A percentile compares a stretch with the other conserved stretches of the same genome.
These are phyloP conservation scores for Sphaerophoria rueppellii DNA, from an alignment of 2,888 invertebrate species.

Conservation along the genomic window DNA sequence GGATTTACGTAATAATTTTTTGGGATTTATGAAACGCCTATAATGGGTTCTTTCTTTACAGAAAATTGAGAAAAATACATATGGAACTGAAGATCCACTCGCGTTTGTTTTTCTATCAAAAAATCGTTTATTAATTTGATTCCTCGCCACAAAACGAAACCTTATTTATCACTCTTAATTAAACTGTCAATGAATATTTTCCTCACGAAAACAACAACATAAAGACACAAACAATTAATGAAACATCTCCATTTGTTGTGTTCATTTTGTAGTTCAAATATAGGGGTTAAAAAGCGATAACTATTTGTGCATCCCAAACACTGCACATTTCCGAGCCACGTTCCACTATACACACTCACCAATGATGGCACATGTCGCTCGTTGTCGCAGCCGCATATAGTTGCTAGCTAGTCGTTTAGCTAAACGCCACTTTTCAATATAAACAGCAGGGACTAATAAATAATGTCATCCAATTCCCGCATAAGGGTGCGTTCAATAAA, in stretches of 20 bases:
- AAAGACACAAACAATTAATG: conserved; percentile 58
- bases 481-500: conserved; percentile 59
- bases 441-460: conserved; percentile 40
- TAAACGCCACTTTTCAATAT: conserved; percentile 23
- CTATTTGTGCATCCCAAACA: conserved; percentile 27
- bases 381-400: background rate
- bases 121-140: too few relatives aligned
- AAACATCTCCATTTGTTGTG: conserved; percentile 19
- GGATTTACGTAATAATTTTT: background rate
- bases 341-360: conserved; percentile 12
- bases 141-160: too few relatives aligned
- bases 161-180: too few relatives aligned
- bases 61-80: too few relatives aligned
- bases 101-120: too few relatives aligned
- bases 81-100: too few relatives aligned
- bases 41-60: too few relatives aligned
- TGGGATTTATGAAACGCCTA: too few relatives aligned
- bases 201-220: conserved; percentile 36
- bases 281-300: conserved; percentile 49
- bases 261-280: conserved; percentile 14
- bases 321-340: conserved; percentile 42
- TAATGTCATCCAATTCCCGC: conserved; percentile 41
- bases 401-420: background rate
- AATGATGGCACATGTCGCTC: conserved; percentile 53
- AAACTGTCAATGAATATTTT: background rate